Conservation (phyloP, 1,140 invertebrate species). For the Trachymyrmex cornetzi region DNA sequence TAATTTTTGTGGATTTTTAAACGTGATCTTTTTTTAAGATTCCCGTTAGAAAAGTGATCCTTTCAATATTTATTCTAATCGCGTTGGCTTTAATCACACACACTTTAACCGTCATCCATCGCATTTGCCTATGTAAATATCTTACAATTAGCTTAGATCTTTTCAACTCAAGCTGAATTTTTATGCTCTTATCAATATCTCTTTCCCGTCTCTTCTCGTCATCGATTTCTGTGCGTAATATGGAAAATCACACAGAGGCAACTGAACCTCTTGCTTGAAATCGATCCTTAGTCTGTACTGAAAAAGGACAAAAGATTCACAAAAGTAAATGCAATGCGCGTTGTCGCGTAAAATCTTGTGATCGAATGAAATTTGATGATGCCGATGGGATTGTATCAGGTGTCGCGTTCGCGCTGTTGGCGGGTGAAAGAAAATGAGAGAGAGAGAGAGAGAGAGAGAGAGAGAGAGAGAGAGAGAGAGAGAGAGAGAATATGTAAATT, state of each 20-base stretch:
- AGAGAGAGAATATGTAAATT: conserved; percentile 52
- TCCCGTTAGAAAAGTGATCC: neutral
- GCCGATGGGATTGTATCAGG: conserved; percentile 42
- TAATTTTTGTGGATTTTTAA: neutral
- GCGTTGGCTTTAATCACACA: neutral
- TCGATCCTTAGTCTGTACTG: too few species aligned
- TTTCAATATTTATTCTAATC: conserved; percentile 21
- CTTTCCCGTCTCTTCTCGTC: neutral
- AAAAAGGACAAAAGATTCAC: too few species aligned
- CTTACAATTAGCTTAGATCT: neutral
- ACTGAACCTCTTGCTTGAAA: neutral
- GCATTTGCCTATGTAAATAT: neutral
- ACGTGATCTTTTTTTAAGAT: neutral
- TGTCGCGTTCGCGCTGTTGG: conserved; percentile 29
- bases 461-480: neutral
- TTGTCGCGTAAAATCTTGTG: conserved; percentile 25
- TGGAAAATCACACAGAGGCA: neutral
- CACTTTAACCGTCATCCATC: neutral
- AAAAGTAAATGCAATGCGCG: neutral
- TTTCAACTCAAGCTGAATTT: neutral
- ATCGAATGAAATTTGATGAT: conserved; percentile 57
- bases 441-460: neutral
- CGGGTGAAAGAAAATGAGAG: neutral
- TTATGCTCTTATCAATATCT: neutral
- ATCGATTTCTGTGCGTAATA: neutral